Evolutionary conservation across 2,113 vertebrate genomes (phyloP).

Genomic region (Phyllostomus hastatus): DNA sequence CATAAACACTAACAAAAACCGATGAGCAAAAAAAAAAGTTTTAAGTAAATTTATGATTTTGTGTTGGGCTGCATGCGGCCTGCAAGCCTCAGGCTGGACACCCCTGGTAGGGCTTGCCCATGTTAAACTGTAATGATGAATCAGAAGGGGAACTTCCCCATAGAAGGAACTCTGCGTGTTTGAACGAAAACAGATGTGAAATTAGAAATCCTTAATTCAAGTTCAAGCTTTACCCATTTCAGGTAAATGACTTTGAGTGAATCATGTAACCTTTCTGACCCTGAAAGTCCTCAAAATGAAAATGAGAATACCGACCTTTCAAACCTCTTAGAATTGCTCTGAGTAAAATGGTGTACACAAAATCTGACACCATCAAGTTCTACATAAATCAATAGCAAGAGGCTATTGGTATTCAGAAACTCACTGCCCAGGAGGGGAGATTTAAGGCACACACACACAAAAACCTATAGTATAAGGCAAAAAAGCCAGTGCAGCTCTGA

Average conservation of each 20-base stretch:
- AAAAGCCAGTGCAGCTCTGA: constrained; percentile 22
- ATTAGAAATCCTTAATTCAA: background rate
- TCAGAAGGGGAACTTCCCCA: background rate
- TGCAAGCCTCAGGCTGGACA: no score
- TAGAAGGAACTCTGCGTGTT: background rate
- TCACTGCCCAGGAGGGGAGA: background rate
- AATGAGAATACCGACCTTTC: background rate
- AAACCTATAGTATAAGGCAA: background rate
- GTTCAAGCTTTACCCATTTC: background rate
- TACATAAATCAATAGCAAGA: background rate
- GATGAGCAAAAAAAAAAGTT: no score
- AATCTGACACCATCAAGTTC: background rate
- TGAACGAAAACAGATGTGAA: background rate
- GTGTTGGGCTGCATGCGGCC: no score
- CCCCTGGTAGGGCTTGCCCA: background rate
- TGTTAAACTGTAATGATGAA: background rate
- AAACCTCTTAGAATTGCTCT: background rate
- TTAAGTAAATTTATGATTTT: no score
- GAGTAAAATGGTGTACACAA: background rate
- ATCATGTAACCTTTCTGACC: background rate
- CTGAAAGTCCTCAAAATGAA: background rate
- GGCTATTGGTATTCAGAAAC: background rate
- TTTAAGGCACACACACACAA: background rate
- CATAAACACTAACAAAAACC: no score
- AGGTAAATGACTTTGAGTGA: background rate